phyloP scores from a whole-genome alignment of 2,797 vertebrate genomes.

The Hyperoplus immaculatus region DNA sequence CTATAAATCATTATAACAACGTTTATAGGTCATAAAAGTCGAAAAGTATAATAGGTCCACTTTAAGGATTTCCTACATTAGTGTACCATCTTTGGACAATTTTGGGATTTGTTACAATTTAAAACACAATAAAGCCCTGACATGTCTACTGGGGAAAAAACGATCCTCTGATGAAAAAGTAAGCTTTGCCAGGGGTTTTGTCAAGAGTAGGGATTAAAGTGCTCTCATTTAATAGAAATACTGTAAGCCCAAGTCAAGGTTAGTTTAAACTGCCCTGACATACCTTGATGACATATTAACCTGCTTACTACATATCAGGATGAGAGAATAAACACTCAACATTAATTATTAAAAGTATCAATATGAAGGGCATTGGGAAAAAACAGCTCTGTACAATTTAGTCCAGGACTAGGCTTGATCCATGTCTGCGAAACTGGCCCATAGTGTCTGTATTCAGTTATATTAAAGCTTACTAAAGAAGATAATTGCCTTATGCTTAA shows the following conservation, averaged over 20 bases:
- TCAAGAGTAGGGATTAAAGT: slow-evolving; percentile 9
- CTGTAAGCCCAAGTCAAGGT: slow-evolving; percentile 15
- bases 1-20: too few species aligned
- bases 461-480: background rate
- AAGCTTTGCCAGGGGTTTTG: background rate
- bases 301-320: background rate
- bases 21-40: too few species aligned
- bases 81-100: background rate
- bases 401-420: too few species aligned
- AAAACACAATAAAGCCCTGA: background rate
- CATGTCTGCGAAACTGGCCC: too few species aligned
- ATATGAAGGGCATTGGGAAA: background rate
- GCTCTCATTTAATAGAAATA: slow-evolving; percentile 12
- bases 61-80: background rate
- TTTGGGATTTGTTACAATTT: background rate
- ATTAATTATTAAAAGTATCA: background rate
- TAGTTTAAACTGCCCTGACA: background rate
- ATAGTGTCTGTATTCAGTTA: background rate
- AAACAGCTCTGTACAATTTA: too few species aligned
- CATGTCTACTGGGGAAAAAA: background rate
- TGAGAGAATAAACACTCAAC: background rate
- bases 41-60: too few species aligned
- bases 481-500: slow-evolving; percentile 11
- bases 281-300: background rate
- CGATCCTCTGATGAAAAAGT: slow-evolving; percentile 9